Percentiles rank a stretch among this genome's conserved stretches.
Conservation (phyloP, 2,888 invertebrate species). For the Allophyes oxyacanthae region DNA sequence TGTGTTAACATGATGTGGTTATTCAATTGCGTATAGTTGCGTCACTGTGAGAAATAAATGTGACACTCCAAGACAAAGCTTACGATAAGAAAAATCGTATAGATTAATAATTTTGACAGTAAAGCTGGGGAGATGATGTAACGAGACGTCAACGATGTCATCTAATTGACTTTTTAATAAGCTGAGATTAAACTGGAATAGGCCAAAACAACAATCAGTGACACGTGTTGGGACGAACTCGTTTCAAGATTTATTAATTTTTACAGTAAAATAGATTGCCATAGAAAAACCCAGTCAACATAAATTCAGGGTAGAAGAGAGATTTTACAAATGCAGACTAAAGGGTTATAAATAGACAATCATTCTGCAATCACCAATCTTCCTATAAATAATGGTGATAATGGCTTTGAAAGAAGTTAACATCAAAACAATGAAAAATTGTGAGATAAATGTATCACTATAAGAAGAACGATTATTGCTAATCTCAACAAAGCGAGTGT, state of each 20-base stretch:
- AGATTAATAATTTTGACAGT: slow-evolving; percentile 61
- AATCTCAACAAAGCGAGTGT: no score
- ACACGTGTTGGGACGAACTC: slow-evolving; percentile 32
- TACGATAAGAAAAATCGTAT: slow-evolving; percentile 53
- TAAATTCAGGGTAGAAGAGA: no score
- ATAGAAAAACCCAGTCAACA: not conserved
- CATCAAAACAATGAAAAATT: no score
- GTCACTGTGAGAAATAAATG: slow-evolving; percentile 53
- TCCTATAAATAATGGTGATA: no score
- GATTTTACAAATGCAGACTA: no score
- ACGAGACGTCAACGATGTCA: slow-evolving; percentile 35
- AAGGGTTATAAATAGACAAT: no score
- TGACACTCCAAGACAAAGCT: slow-evolving; percentile 48
- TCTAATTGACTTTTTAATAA: slow-evolving; percentile 57
- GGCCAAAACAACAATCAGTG: slow-evolving; percentile 33
- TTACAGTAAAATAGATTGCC: not conserved
- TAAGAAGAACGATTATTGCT: no score
- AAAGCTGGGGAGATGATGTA: slow-evolving; percentile 50
- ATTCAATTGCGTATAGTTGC: slow-evolving; percentile 45
- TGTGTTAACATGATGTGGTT: slow-evolving; percentile 44
- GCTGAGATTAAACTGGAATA: slow-evolving; percentile 44
- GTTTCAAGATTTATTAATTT: not conserved
- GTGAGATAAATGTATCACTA: no score
- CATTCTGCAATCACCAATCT: no score
- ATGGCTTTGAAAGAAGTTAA: no score